Evolutionary conservation across 1,140 invertebrate species (phyloP).

Genomic region (Musca vetustissima): DNA sequence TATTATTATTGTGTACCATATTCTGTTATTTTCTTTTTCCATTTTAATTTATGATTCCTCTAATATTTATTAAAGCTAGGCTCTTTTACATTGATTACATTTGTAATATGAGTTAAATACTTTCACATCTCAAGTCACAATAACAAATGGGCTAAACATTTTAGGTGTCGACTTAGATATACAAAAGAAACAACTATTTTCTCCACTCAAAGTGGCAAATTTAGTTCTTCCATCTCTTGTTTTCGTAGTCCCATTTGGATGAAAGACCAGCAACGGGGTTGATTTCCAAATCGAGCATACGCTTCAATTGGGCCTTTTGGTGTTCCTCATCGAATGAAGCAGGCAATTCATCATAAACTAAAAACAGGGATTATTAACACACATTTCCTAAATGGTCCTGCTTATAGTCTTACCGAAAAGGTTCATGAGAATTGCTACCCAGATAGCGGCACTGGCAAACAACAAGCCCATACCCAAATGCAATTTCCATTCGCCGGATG

Average conservation of each 20-base stretch:
- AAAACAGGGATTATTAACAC: conserved; percentile 12
- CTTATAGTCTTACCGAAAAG: conserved; percentile 66
- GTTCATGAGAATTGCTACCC: conserved; percentile 72
- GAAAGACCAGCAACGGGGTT: conserved; percentile 77
- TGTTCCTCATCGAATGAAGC: conserved; percentile 72
- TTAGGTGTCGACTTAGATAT: no score
- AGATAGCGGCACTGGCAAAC: conserved; percentile 64
- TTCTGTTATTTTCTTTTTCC: no score
- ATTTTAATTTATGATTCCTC: no score
- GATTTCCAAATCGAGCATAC: conserved; percentile 77
- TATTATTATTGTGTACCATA: no score
- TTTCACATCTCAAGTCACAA: no score
- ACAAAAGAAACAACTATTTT: no score
- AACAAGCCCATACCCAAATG: conserved; percentile 65
- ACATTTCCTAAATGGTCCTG: not conserved
- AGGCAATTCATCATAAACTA: conserved; percentile 78
- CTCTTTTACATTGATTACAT: no score
- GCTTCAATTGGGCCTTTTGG: conserved; percentile 74
- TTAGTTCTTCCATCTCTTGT: conserved; percentile 65
- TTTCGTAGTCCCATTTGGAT: conserved; percentile 72
- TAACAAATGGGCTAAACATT: no score
- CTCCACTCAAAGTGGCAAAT: no score
- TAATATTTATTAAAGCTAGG: no score
- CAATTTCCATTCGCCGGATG: conserved; percentile 87
- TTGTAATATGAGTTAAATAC: no score